phyloP scores from a whole-genome alignment of 2,113 vertebrate genomes.

The Chiloscyllium plagiosum region DNA sequence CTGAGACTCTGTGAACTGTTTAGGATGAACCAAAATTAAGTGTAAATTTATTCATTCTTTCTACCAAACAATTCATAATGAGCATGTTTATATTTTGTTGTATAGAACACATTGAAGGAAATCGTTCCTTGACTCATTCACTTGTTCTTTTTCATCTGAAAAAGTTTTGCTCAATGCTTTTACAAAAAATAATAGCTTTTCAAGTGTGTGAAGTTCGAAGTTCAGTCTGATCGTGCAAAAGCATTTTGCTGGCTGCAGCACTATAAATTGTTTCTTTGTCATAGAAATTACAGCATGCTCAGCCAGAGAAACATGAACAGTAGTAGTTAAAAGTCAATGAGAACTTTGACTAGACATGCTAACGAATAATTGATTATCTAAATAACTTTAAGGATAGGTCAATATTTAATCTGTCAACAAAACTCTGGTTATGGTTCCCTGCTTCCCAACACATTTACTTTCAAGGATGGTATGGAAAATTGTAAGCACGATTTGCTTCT shows the following conservation, averaged over 20 bases:
- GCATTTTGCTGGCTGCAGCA: not conserved
- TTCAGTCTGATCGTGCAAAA: not conserved
- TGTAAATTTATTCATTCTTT: not conserved
- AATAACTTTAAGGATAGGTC: not conserved
- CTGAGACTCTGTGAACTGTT: not conserved
- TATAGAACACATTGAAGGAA: not conserved
- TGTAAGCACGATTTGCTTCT: conserved; percentile 1
- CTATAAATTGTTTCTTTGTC: not conserved
- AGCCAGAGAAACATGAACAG: not conserved
- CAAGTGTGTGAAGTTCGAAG: not conserved
- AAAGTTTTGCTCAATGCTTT: not conserved
- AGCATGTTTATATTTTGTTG: not conserved
- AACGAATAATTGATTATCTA: not conserved
- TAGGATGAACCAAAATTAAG: not conserved
- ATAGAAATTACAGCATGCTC: not conserved
- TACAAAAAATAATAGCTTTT: not conserved
- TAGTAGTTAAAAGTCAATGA: not conserved
- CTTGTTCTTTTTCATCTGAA: not conserved
- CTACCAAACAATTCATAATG: not conserved
- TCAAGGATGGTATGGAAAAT: not conserved
- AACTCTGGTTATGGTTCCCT: not conserved
- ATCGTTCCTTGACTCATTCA: not conserved
- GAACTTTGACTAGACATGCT: not conserved
- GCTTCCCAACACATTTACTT: not conserved
- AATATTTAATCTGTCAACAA: conserved; percentile 27